phyloP scores from a whole-genome alignment of 2,888 invertebrate genomes.

The Lasioglossum figueresi region DNA sequence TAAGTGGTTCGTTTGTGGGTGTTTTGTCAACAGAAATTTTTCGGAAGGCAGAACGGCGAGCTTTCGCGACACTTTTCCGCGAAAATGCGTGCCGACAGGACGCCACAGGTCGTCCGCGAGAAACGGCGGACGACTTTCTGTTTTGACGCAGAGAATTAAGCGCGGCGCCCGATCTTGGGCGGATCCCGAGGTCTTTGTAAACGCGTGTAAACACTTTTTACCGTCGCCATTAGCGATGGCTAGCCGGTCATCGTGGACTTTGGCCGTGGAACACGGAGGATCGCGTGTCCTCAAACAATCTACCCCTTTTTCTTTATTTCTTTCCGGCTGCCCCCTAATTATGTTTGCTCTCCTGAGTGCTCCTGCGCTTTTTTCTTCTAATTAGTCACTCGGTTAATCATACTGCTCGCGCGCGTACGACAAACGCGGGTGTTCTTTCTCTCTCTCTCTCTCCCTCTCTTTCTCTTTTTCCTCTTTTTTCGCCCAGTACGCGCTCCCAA shows the following conservation, averaged over 20 bases:
- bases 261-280: conserved; percentile 74
- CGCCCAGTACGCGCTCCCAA: background rate
- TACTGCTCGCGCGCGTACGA: conserved; percentile 56
- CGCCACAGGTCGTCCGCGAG: conserved; percentile 47
- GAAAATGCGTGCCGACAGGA: conserved; percentile 18
- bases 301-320: conserved; percentile 78
- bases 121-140: conserved; percentile 52
- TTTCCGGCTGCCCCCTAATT: conserved; percentile 77
- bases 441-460: no score
- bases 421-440: conserved; percentile 11
- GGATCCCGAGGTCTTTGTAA: conserved; percentile 68
- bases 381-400: conserved; percentile 80
- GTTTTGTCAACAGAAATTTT: background rate
- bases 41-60: background rate
- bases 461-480: background rate
- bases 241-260: conserved; percentile 75
- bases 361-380: conserved; percentile 75
- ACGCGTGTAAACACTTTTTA: conserved; percentile 79
- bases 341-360: conserved; percentile 82
- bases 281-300: conserved; percentile 83
- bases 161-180: conserved; percentile 65
- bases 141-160: conserved; percentile 45
- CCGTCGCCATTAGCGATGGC: conserved; percentile 79
- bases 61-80: background rate
- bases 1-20: background rate